Base-by-base conservation (phyloP, 2,888 invertebrate species). In the Nomada fabriciana region DNA sequence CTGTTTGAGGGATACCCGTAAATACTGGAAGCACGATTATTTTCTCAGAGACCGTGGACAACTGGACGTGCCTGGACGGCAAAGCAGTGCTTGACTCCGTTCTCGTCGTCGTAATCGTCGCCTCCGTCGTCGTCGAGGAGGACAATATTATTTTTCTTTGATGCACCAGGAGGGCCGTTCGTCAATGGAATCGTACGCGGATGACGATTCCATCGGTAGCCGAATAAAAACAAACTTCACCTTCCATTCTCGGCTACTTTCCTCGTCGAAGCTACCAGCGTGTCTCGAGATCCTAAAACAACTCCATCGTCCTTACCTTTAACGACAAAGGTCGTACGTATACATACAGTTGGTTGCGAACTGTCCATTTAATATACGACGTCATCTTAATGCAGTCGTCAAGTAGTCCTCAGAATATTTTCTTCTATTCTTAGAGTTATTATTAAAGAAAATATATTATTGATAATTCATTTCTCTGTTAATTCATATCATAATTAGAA, bases 201-300 rank as follows among this genome's bases (percentile, higher is more conserved):
- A 82, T 73, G 82, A 85, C 75, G 76, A 82, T 83, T 82, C 82
- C 65, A 67, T 71, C 77, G 73, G 83, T 69, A 79, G 78, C 36
- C 79, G 69, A 90, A 90, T 89, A 86, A 92, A 91, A 91, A 91
- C 90, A 91, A 91, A 90, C 89, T 89, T 83, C 69, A 23, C 82
- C 75, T 68, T 67, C 75, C 69, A 76, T 81, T 74, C 63, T 36
- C 81, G 50, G 74, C 82, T 76, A 68, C 86, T 88, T 84, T 87
- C 80, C 83, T 83, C 79, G 76, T 73, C 73, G 72, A 68, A 60
- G 73, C 73, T 74, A 80, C 83, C 85, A 76, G 47, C 47, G 80
- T 80, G 88, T 86, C 83, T 79, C 80, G 71, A 82, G 75, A 84
- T 90, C 90, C 90, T 90, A 89, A 91, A 91, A 91, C 91, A 91